phyloP scores from a whole-genome alignment of 2,888 invertebrate species.

The Epistrophella euchroma region DNA sequence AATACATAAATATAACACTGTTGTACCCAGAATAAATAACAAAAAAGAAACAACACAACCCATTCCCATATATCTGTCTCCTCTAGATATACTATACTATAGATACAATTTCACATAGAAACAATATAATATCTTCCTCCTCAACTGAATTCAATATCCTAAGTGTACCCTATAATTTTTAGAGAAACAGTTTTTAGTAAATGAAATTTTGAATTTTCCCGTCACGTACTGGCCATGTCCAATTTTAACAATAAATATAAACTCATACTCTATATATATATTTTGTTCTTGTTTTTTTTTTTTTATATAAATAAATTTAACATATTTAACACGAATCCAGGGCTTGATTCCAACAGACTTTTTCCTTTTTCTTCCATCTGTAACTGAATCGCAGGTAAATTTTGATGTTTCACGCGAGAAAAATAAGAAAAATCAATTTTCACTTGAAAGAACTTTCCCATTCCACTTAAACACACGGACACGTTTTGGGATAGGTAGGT shows the following conservation, averaged over 20 bases:
- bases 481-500: slow-evolving; percentile 31
- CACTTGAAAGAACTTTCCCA: slow-evolving; percentile 25
- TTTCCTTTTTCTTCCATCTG: slow-evolving; percentile 27
- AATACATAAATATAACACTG: slow-evolving; percentile 10
- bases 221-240: slow-evolving; percentile 68
- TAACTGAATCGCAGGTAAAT: slow-evolving; percentile 65
- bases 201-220: slow-evolving; percentile 74
- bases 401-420: slow-evolving; percentile 46
- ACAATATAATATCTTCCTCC: slow-evolving; percentile 4
- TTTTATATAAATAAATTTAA: slow-evolving; percentile 65
- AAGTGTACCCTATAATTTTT: slow-evolving; percentile 42
- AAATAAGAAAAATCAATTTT: slow-evolving; percentile 63
- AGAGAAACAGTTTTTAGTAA: slow-evolving; percentile 64
- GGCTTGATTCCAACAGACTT: slow-evolving; percentile 8
- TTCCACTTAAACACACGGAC: slow-evolving; percentile 2
- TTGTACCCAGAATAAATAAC: slow-evolving; percentile 28
- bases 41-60: slow-evolving; percentile 35
- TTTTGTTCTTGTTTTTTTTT: slow-evolving; percentile 22
- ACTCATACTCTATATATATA: slow-evolving; percentile 21
- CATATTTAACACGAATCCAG: slow-evolving; percentile 62
- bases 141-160: slow-evolving; percentile 68
- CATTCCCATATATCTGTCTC: slow-evolving; percentile 57
- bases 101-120: slow-evolving; percentile 12
- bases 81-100: slow-evolving; percentile 6
- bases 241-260: slow-evolving; percentile 68